These are phyloP conservation scores for Drosophila grimshawi DNA, from an alignment of 1,140 invertebrate species.

Conservation along the genomic window DNA sequence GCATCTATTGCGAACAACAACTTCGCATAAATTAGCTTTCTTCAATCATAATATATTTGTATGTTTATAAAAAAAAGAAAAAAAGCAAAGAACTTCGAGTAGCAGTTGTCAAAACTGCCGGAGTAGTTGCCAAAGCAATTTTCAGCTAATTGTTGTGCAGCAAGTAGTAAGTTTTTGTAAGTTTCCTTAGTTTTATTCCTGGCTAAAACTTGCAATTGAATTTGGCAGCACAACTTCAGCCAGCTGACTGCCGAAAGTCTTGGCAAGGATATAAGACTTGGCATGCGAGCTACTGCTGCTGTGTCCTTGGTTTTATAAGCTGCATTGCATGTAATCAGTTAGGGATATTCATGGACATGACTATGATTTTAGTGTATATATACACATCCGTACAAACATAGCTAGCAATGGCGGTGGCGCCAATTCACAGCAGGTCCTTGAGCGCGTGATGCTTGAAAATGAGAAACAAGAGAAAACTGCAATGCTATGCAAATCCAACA, in stretches of 20 bases:
- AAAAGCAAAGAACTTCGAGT: no score
- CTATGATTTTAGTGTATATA: constrained; percentile 72
- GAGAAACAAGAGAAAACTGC: constrained; percentile 50
- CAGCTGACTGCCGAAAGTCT: background rate
- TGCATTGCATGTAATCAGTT: constrained; percentile 79
- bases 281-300: constrained; percentile 58
- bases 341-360: constrained; percentile 80
- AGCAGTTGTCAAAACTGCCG: background rate
- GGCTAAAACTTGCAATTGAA: constrained; percentile 17
- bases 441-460: constrained; percentile 33
- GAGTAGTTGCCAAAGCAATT: constrained; percentile 3
- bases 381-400: background rate
- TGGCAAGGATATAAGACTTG: constrained; percentile 55
- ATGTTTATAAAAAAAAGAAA: background rate
- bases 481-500: constrained; percentile 74
- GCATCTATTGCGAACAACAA: no score
- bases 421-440: constrained; percentile 64
- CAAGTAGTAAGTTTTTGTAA: background rate
- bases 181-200: background rate
- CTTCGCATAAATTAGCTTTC: no score
- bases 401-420: constrained; percentile 39
- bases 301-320: constrained; percentile 76
- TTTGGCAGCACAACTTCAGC: constrained; percentile 4
- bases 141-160: constrained; percentile 26
- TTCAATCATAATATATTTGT: background rate